Conservation (phyloP, 2,888 invertebrate genomes). For the Actias luna region DNA sequence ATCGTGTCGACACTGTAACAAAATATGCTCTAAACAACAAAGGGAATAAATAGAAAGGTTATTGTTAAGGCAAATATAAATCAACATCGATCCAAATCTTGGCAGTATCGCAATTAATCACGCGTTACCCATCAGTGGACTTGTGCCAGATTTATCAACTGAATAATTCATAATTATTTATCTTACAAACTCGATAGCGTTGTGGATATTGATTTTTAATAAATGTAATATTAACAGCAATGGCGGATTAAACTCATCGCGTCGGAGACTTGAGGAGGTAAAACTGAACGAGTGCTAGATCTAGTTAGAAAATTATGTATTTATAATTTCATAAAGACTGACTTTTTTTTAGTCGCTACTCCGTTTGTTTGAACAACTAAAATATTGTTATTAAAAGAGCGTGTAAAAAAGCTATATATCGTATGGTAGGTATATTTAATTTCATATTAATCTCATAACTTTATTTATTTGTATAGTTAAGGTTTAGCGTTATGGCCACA, state of each 20-base stretch:
- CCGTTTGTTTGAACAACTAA: no score
- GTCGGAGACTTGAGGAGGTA: no score
- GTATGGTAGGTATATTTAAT: no score
- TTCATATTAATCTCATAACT: no score
- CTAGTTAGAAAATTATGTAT: no score
- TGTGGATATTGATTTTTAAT: constrained; percentile 13
- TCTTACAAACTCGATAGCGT: constrained; percentile 10
- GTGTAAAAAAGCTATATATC: no score
- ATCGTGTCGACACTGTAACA: not conserved
- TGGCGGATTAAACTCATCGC: no score
- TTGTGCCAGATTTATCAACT: constrained; percentile 12
- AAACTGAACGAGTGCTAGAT: not conserved
- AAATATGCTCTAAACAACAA: not conserved
- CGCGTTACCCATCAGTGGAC: constrained; percentile 8
- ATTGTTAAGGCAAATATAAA: not conserved
- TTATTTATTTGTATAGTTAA: no score
- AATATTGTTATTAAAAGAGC: no score
- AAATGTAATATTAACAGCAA: not conserved
- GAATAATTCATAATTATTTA: constrained; percentile 9
- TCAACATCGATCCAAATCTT: constrained; percentile 2
- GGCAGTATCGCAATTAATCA: constrained; percentile 17
- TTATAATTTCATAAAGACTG: no score
- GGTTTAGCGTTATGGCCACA: no score
- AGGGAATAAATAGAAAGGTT: not conserved
- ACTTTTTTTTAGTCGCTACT: no score